Evolutionary conservation across 1,140 invertebrate species (phyloP).

Genomic region (Cydia splendana): DNA sequence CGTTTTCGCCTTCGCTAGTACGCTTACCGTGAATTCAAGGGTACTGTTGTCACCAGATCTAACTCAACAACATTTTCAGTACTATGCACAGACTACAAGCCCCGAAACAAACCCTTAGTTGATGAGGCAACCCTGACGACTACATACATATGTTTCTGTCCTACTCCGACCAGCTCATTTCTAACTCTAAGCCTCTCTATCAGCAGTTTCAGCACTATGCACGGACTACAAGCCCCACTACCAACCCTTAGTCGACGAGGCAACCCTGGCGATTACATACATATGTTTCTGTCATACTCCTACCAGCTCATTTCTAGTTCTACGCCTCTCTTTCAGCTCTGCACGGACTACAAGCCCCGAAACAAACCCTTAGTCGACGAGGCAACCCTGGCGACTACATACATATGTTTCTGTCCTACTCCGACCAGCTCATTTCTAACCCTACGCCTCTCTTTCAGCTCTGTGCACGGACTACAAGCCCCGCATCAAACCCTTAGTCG

Average conservation of each 20-base stretch:
- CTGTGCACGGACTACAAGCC: conserved; percentile 90
- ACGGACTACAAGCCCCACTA: conserved; percentile 88
- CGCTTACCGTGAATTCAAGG: no score
- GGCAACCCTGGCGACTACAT: conserved; percentile 91
- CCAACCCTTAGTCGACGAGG: conserved; percentile 70
- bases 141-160: conserved; percentile 94
- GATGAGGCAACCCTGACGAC: conserved; percentile 88
- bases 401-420: conserved; percentile 92
- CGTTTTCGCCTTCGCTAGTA: no score
- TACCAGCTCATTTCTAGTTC: conserved; percentile 87
- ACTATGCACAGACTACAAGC: conserved; percentile 87
- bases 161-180: conserved; percentile 81
- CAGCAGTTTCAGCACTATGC: conserved; percentile 82
- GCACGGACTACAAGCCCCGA: no score
- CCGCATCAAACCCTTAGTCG: conserved; percentile 74
- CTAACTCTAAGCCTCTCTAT: neutral
- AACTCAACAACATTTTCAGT: conserved; percentile 47
- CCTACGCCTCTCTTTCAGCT: conserved; percentile 45
- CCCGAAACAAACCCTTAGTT: no score
- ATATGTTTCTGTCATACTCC: conserved; percentile 92
- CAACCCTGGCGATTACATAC: conserved; percentile 91
- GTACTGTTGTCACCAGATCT: no score
- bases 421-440: conserved; percentile 64
- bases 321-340: conserved; percentile 73
- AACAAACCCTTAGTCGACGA: no score